Evolutionary conservation across 2,888 invertebrate species (phyloP), one percentile per base, ranked within the genome.

Genomic region (Campoplex capitator): DNA sequence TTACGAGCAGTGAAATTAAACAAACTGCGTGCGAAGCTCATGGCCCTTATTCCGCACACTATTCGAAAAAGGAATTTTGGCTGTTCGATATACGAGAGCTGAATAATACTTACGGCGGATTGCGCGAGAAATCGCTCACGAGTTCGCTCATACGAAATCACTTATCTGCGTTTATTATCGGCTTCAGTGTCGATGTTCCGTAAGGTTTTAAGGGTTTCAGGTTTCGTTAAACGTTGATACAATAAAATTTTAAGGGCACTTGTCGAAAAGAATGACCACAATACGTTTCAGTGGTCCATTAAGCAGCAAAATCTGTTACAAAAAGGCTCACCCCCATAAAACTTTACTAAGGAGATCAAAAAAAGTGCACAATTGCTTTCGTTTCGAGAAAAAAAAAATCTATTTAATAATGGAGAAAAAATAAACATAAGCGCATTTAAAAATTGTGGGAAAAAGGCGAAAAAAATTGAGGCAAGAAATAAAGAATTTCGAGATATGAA

Each of bases 1-100:
- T 90, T 90, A 90, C 90, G 89, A 90, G 87, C 87, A 85, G 83
- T 74, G 88, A 90, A 90, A 90, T 90, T 90, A 89, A 89, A 87
- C 89, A 75, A 81, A 77, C 82, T 75, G 62, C 67, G 77, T 65
- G 84, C 84, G 54, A 76, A 80, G 82, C 79, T 76, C 76, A n/a
- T 35, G 58, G 42, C 77, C 23, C 38, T 48, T 48, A 42, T 65
- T n/a, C 16, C 62, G 48, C n/a, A n/a, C 38, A 78, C 78, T 70
- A 58, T 83, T 38, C 80, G 71, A 76, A 70, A 79, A 67, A 85
- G 62, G 32, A 70, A 35, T 23, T 68, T 62, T 56, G 67, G 48
- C 73, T 68, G 32, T 32, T 51, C 74, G 76, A 74, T 73, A 68
- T 56, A 73, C 71, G 71, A 58, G 58, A 65, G 56, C 68, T 74